A percentile compares a stretch with the other conserved stretches of the same genome.
Evolutionary conservation across 2,113 vertebrate genomes (phyloP).

Genomic region (Sterna hirundo): DNA sequence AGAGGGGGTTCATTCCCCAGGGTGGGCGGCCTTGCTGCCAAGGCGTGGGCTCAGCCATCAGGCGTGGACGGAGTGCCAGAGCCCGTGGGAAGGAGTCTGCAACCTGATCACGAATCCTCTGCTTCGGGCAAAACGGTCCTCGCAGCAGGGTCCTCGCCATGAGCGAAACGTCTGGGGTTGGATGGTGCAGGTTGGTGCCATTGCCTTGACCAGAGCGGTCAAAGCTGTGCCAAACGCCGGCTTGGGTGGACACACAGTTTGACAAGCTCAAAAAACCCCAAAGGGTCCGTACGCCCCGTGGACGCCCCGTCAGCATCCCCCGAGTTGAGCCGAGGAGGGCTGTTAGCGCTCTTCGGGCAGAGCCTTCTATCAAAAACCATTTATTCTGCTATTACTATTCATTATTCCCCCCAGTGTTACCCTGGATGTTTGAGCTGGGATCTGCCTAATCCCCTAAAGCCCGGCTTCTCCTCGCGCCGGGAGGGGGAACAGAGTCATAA

Average conservation of each 20-base stretch:
- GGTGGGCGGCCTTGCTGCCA: not conserved
- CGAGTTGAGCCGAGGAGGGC: not conserved
- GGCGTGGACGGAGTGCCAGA: not conserved
- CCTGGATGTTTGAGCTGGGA: conserved; percentile 57
- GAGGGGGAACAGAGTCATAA: not conserved
- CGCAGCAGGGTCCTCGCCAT: rapidly evolving
- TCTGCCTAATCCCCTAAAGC: conserved; percentile 44
- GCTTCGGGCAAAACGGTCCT: rapidly evolving
- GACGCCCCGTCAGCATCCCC: not conserved
- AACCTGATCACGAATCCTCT: too few species aligned
- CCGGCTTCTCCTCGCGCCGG: not conserved
- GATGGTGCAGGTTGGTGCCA: not conserved
- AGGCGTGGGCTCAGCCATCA: not conserved
- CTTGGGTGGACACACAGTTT: not conserved
- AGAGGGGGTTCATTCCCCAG: not conserved
- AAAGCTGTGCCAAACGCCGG: not conserved
- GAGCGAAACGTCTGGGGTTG: rapidly evolving
- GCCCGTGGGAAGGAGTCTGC: not conserved
- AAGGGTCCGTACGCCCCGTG: not conserved
- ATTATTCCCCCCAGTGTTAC: conserved; percentile 20
- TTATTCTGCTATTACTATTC: conserved; percentile 14
- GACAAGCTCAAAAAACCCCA: not conserved
- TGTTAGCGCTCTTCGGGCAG: conserved; percentile 15
- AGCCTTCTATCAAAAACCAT: conserved; percentile 1
- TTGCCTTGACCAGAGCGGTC: rapidly evolving